A percentile compares a stretch with the other conserved stretches of the same genome.
Evolutionary conservation across 2,888 invertebrate genomes (phyloP).

Genomic region (Terebella lapidaria): DNA sequence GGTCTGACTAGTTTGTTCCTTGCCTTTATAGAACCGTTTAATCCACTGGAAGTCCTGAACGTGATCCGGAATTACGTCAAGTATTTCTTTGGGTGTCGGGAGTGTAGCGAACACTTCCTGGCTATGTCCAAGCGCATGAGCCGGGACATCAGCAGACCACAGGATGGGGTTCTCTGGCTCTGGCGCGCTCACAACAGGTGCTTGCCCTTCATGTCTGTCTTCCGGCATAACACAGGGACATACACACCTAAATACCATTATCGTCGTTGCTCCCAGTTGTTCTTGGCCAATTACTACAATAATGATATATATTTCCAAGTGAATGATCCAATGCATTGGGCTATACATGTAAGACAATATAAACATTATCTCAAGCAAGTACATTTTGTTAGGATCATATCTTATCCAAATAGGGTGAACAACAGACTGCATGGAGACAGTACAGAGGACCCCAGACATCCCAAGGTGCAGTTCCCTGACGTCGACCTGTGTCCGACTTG

Average conservation of each 20-base stretch:
- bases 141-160: conserved; percentile 26
- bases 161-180: conserved; percentile 71
- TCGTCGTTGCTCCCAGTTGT: too few species aligned
- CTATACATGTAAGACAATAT: too few species aligned
- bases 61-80: conserved; percentile 84
- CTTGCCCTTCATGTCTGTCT: too few species aligned
- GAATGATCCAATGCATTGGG: too few species aligned
- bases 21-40: conserved; percentile 2
- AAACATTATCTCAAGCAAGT: not conserved
- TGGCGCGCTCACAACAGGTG: conserved; percentile 83
- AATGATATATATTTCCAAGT: too few species aligned
- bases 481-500: conserved; percentile 61
- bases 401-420: conserved; percentile 72
- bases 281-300: too few species aligned
- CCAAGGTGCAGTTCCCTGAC: conserved; percentile 84
- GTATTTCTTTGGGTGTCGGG: conserved; percentile 87
- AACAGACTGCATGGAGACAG: conserved; percentile 76
- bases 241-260: too few species aligned
- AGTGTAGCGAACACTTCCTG: conserved; percentile 84
- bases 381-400: not conserved
- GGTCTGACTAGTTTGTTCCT: too few species aligned
- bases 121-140: conserved; percentile 72
- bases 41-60: conserved; percentile 62
- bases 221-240: too few species aligned
- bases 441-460: conserved; percentile 82